Evolutionary conservation across 2,797 vertebrate genomes (phyloP), one percentile per base, ranked within the genome.

Genomic region (Hyperoplus immaculatus): DNA sequence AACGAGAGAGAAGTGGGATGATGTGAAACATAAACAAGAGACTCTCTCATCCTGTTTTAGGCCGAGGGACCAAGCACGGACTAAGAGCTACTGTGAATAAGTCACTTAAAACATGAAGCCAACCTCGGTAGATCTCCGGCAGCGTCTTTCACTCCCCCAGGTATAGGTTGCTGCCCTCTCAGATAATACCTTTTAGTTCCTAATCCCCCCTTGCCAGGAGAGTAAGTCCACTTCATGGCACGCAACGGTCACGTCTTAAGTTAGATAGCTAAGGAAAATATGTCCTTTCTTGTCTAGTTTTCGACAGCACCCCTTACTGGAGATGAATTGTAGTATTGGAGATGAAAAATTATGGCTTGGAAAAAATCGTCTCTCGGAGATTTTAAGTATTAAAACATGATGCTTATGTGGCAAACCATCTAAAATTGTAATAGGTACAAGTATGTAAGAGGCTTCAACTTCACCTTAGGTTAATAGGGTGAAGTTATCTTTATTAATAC

Each of bases 201-300:
- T 78, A 78, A 86, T 72, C 74, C 74, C 56, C 29, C 9, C 18
- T 60, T 21, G 2, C 49, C 16, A 42, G 60, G 59, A 69, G 5
- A 55, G 59, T 53, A 39, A 64, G 61, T 16, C 55, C 60, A 43
- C 56, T 50, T 51, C 43, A 39, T n/a, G 38, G 43, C 62, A 57
- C 53, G 57, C 66, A 4, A 73, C 6, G 43, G 11, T 8, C 8
- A 8, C 11, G 68, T 78, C 64, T 58, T 51, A 56, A 58, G 53
- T 15, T 70, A n/a, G 36, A 38, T 38, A 41, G 41, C 51, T 62
- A 16, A 70, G 64, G 36, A 63, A 16, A 42, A 29, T 36, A 29
- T 65, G 55, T 41, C 39, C 50, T 45, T 13, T 41, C 9, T 43
- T 18, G 10, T 46, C 8, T 36, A 3, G 54, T 60, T 15, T 51